Conservation (phyloP, 2,797 vertebrate species). For the Petrocephalus schoutedeni region DNA sequence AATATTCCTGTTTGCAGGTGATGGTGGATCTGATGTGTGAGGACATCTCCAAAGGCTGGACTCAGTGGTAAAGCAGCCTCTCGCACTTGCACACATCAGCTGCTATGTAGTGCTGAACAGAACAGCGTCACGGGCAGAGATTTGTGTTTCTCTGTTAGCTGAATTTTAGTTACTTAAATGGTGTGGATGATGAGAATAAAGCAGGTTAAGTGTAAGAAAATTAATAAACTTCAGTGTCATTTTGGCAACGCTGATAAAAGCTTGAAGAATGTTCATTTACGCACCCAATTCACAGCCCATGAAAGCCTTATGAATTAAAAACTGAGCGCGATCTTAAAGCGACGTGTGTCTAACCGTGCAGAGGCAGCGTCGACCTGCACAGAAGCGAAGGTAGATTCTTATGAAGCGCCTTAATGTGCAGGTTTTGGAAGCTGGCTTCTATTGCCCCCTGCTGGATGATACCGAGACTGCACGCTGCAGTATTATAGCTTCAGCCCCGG, state of each 20-base stretch:
- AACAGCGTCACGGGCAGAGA: not conserved
- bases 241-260: too few species aligned
- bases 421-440: not conserved
- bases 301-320: too few species aligned
- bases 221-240: not conserved
- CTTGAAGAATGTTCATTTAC: too few species aligned
- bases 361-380: too few species aligned
- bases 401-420: not conserved
- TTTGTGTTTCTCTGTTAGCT: not conserved
- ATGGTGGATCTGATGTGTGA: constrained; percentile 78
- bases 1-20: constrained; percentile 57
- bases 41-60: constrained; percentile 81
- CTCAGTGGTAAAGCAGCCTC: constrained; percentile 72
- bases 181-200: not conserved
- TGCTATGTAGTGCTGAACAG: not conserved
- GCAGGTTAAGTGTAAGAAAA: not conserved
- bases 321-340: too few species aligned
- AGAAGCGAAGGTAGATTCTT: not conserved
- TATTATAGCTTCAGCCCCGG: not conserved
- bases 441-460: not conserved
- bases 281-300: too few species aligned
- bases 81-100: not conserved
- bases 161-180: not conserved
- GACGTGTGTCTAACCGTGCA: too few species aligned
- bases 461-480: not conserved